Conservation (phyloP, 2,113 vertebrate genomes). For the Neofelis nebulosa region DNA sequence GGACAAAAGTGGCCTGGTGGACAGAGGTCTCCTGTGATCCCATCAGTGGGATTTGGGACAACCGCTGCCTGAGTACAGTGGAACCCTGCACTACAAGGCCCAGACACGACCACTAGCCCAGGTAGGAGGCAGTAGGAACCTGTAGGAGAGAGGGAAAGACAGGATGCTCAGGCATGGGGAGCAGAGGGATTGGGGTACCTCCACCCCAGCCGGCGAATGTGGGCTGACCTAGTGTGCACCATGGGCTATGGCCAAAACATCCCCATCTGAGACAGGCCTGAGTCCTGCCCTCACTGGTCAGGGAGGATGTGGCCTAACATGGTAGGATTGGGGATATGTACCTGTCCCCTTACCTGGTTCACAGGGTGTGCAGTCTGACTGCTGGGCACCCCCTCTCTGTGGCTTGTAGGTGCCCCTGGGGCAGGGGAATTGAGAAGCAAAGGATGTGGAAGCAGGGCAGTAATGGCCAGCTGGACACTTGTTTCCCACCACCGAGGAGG, state of each 20-base stretch:
- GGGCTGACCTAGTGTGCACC: background rate
- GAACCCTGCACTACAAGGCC: conserved; percentile 89
- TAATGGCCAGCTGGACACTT: conserved; percentile 91
- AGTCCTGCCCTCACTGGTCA: background rate
- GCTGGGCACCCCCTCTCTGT: conserved; percentile 75
- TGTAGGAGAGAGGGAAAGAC: background rate
- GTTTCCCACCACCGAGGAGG: conserved; percentile 82
- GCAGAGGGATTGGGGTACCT: fast-evolving
- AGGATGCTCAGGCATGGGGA: too few relatives aligned
- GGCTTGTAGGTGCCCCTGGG: conserved; percentile 91
- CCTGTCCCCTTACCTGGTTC: conserved; percentile 87
- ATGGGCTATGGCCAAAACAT: too few relatives aligned
- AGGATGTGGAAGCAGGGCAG: conserved; percentile 88
- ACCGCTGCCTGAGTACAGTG: conserved; percentile 87
- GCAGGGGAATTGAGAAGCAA: conserved; percentile 90
- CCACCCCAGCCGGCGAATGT: background rate
- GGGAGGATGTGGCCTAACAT: background rate
- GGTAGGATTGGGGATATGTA: too few relatives aligned
- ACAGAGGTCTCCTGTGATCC: conserved; percentile 88
- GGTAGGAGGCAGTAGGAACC: conserved; percentile 88
- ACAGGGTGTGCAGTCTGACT: conserved; percentile 88
- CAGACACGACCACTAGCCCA: conserved; percentile 88
- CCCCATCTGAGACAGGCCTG: background rate
- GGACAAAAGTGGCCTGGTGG: conserved; percentile 91
- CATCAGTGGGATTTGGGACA: conserved; percentile 85